These are phyloP conservation scores for Triops longicaudatus DNA, from an alignment of 1,140 invertebrate genomes.

Conservation along the genomic window DNA sequence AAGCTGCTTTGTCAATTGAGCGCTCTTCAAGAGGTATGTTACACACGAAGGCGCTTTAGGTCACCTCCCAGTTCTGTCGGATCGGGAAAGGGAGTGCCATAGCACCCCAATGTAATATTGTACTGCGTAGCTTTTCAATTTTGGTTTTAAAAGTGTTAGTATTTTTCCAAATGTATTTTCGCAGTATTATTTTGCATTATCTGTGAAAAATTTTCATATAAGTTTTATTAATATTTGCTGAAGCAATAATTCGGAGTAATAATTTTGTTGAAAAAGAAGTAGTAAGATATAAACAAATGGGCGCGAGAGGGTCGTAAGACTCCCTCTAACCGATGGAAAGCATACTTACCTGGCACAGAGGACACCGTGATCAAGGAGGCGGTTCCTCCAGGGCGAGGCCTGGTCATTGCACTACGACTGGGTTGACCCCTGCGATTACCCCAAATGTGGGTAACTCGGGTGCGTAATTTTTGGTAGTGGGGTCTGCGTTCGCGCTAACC, in stretches of 20 bases:
- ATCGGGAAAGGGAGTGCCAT: too few species aligned
- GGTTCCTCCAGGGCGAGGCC: conserved; percentile 55
- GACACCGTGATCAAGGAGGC: conserved; percentile 54
- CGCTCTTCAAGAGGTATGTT: not conserved
- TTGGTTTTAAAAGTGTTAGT: too few species aligned
- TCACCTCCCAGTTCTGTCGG: too few species aligned
- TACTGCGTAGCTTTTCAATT: too few species aligned
- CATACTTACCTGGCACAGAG: conserved; percentile 55
- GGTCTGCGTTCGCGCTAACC: conserved; percentile 53
- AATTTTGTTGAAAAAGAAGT: not conserved
- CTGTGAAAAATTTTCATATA: too few species aligned
- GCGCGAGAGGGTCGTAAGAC: not conserved
- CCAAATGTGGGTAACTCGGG: conserved; percentile 60
- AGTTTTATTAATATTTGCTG: not conserved
- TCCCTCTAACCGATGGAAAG: not conserved
- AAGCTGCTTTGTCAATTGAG: conserved; percentile 16
- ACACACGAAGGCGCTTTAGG: too few species aligned
- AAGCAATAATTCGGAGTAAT: not conserved
- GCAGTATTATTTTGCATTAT: not conserved
- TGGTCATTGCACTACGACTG: conserved; percentile 59
- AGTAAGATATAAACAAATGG: not conserved
- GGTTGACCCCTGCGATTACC: conserved; percentile 62
- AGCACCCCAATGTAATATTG: too few species aligned
- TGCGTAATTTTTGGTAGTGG: conserved; percentile 59
- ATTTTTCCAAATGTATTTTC: not conserved